A percentile compares a stretch with the other conserved stretches of the same genome.
Evolutionary conservation across 2,113 vertebrate species (phyloP).

Genomic region (Patagioenas fasciata): DNA sequence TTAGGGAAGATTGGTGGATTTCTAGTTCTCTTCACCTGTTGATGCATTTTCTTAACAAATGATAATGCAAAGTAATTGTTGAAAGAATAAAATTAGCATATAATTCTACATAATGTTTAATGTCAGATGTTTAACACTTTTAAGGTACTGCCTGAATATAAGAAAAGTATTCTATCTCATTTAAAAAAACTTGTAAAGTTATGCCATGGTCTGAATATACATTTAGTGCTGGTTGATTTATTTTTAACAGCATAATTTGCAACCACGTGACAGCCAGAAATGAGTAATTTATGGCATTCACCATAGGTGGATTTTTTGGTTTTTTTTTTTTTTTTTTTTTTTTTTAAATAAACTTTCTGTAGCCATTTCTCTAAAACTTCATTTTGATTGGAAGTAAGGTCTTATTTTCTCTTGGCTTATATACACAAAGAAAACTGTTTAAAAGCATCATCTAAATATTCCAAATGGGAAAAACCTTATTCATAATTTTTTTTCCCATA

Average conservation of each 20-base stretch:
- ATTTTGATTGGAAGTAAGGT: background rate
- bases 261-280: background rate
- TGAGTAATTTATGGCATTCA: background rate
- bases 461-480: background rate
- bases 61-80: background rate
- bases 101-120: background rate
- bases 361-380: background rate
- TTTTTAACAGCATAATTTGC: background rate
- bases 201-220: background rate
- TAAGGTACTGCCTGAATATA: background rate
- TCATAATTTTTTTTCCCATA: background rate
- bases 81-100: background rate
- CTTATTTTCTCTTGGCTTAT: background rate
- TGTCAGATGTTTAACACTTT: background rate
- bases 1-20: background rate
- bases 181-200: background rate
- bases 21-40: background rate
- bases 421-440: background rate
- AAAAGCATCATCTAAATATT: background rate
- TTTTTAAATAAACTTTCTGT: background rate
- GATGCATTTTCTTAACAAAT: background rate
- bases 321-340: background rate
- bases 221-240: background rate
- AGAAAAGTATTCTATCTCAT: background rate
- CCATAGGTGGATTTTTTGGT: background rate